Evolutionary conservation across 2,113 vertebrate species (phyloP).

Genomic region (Myotis brandtii): DNA sequence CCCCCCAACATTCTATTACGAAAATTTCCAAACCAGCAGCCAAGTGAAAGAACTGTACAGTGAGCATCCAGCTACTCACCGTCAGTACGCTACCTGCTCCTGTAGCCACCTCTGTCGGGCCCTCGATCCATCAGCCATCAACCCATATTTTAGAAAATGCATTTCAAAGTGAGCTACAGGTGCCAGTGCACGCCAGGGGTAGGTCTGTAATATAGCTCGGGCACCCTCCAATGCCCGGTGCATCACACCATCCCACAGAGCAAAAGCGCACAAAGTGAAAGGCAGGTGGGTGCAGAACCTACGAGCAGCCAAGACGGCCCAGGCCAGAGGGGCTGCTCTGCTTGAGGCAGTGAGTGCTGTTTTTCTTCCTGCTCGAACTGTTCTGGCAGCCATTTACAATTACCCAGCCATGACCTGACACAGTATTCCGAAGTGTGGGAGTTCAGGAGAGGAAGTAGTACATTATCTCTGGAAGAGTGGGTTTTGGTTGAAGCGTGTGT

Average conservation of each 20-base stretch:
- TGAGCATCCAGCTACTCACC: accelerated
- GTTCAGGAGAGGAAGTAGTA: not conserved
- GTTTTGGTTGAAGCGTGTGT: not conserved
- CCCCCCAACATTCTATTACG: not conserved
- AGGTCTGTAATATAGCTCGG: not conserved
- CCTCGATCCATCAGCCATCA: accelerated
- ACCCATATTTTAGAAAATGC: not conserved
- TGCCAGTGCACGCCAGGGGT: not conserved
- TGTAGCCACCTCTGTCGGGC: not conserved
- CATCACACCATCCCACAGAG: not conserved
- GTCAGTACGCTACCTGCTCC: accelerated
- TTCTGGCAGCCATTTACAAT: not conserved
- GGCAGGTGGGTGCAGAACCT: not conserved
- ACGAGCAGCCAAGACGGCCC: not conserved
- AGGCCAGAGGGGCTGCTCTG: not conserved
- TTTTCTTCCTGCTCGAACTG: not conserved
- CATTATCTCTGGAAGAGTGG: not conserved
- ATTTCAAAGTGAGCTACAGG: not conserved
- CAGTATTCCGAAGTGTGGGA: not conserved
- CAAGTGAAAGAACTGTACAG: not conserved
- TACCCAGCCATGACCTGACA: not conserved
- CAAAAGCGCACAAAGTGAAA: not conserved
- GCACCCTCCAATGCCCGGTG: not conserved
- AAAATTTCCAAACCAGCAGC: not conserved
- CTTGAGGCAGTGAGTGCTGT: not conserved